Evolutionary conservation across 1,140 invertebrate species (phyloP), one percentile per base, ranked within the genome.

Genomic region (Drosophila aff.): DNA sequence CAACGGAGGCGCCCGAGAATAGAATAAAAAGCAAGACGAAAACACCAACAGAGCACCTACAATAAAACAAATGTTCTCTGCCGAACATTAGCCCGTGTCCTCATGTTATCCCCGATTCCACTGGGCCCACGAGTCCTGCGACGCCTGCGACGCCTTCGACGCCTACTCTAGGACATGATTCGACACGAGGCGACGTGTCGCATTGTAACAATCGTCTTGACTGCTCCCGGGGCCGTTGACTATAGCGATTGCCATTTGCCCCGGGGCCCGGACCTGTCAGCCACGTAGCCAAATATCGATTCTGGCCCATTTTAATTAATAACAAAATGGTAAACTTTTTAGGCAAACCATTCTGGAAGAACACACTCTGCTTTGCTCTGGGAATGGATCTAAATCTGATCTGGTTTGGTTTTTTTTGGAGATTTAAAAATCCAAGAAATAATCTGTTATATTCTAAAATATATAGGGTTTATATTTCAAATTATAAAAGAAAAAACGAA

Each of bases 251-350:
- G 36, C 52, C 57, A 31, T 67, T 46, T 23, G 33, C 64, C 64
- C 59, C 21, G 38, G 15, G 43, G 33, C 41, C 41, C 50, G 55
- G 23, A 46, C 46, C 59, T 71, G 62, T 55, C 49, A 62, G 81
- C 77, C 81, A 84, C 78, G 68, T 75, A 68, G 41, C 67, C 33
- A 36, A 81, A 75, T 81, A 87, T 90, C 85, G 84, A 89, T 89
- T 90, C 55, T 31, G 69, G 50, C 68, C 66, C 73, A 76, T 79
- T 78, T 90, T 90, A 89, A 89, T 89, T 89, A 89, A 89, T 90
- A 81, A 81, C 76, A 77, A 84, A 68, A 82, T 66, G 38, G 62
- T 7, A 21, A 58, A 74, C 76, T 69, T 69, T 55, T 81, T 31
- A 28, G 8, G 13, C 49, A 5, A 28, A 28, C 10, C 31, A 15